Base-by-base conservation (phyloP, 2,113 vertebrate genomes). In the Rattus norvegicus region DNA sequence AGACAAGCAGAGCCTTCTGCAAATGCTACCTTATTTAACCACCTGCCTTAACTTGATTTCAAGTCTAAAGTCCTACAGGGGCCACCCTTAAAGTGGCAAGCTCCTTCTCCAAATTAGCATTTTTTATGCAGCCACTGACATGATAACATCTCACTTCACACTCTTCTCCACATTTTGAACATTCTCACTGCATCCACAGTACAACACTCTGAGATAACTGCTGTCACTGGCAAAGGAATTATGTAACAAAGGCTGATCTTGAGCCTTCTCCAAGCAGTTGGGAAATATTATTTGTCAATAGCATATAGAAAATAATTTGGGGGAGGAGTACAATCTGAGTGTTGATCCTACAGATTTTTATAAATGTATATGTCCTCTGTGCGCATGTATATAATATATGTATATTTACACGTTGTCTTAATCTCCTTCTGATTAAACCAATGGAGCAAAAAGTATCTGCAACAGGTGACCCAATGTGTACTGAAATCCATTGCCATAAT, bases 281-380 rank as follows among this genome's bases (percentile, higher is more conserved):
- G 24, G 75, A 96, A 94, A 92, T 75, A 69, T 59, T 47, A 2
- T 61, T 92, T 36, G 75, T 43, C 70, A 61, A 47, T 3, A 4
- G 1, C 36, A 43, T 52, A 22, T 87, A 28, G 79, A 90, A 94
- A 95, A 92, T 26, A 85, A 81, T 49, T 93, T 91, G 30, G 85
- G 22, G 7, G 24, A 7, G 22, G 83, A 90, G 33, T 61, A 24
- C 94, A 75, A 94, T n/a, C 9, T 22, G 1, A 77, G 1, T 1
- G 6, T 20, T 61, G 76, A 28, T 75, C 17, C 67, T 91, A 91
- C 36, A 92, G 22, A 77, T 77, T 90, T 86, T 61, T 16, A 92
- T 77, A 54, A 92, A 94, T 43, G 16, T 61, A 77, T 84, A 26
- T 52, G 75, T 54, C 47, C 47, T 88, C 39, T 43, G 2, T 86